phyloP scores from a whole-genome alignment of 2,888 invertebrate species.

The Abrostola triplasia region DNA sequence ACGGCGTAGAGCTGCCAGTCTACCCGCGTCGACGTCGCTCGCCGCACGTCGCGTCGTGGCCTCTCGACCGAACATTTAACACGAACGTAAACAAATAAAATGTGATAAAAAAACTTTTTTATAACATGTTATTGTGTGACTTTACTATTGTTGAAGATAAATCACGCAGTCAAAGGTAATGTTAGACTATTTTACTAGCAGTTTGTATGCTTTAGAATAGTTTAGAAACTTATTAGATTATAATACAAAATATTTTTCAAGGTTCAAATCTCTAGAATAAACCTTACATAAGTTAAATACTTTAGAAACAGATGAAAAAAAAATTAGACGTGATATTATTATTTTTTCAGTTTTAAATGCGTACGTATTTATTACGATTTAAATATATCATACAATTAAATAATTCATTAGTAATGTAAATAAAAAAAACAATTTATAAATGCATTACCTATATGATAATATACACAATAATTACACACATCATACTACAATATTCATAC shows the following conservation, averaged over 20 bases:
- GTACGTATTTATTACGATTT: no score
- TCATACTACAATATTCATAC: no score
- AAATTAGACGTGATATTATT: no score
- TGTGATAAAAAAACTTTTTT: constrained; percentile 63
- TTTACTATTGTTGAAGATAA: constrained; percentile 49
- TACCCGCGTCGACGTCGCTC: constrained; percentile 58
- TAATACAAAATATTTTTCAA: neutral
- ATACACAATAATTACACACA: no score
- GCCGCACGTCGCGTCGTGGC: constrained; percentile 58
- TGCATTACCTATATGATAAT: no score
- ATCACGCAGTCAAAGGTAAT: constrained; percentile 52
- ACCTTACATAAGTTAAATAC: no score
- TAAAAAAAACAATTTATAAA: no score
- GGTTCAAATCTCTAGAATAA: no score
- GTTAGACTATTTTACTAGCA: constrained; percentile 13
- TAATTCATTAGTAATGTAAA: no score
- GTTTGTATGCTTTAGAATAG: neutral
- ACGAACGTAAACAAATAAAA: constrained; percentile 69
- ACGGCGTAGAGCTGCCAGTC: constrained; percentile 59
- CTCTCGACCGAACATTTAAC: constrained; percentile 34
- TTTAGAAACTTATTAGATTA: constrained; percentile 5
- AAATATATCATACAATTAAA: no score
- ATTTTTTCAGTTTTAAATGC: no score
- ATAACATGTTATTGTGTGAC: constrained; percentile 56
- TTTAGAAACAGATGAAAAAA: no score